These are phyloP conservation scores for Lepilemur ruficaudatus DNA, from an alignment of 2,797 vertebrate species.

Conservation along the genomic window DNA sequence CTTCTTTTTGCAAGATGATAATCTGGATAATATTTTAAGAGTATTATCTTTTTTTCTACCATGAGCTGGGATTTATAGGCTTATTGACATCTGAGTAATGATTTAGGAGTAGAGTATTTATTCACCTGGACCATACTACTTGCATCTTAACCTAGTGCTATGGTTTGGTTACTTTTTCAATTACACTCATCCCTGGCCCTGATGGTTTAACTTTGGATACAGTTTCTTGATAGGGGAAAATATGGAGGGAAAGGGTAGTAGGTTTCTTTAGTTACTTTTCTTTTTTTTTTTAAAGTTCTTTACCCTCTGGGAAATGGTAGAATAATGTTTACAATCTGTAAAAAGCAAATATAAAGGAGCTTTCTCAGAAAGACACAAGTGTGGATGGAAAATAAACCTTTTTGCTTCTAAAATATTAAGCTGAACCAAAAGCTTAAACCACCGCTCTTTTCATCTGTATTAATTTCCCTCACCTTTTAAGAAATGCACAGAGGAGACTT, in stretches of 20 bases:
- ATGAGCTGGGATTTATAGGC: not conserved
- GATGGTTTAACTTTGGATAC: not conserved
- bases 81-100: not conserved
- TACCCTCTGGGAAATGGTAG: not conserved
- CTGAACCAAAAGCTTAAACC: not conserved
- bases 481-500: not conserved
- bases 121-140: not conserved
- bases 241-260: not conserved
- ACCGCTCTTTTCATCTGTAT: not conserved
- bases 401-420: constrained; percentile 6
- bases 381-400: not conserved
- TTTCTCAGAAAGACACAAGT: not conserved
- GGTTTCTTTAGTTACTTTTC: not conserved
- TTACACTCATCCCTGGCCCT: not conserved
- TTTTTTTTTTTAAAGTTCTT: not conserved
- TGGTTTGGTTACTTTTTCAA: not conserved
- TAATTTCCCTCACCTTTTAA: not conserved
- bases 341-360: not conserved
- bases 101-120: not conserved
- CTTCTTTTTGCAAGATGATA: not conserved
- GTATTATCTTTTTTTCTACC: not conserved
- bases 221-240: not conserved
- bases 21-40: not conserved
- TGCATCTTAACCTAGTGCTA: not conserved
- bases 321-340: not conserved